Evolutionary conservation across 2,797 vertebrate genomes (phyloP), one percentile per base, ranked within the genome.

Genomic region (Hoplostethus atlanticus): DNA sequence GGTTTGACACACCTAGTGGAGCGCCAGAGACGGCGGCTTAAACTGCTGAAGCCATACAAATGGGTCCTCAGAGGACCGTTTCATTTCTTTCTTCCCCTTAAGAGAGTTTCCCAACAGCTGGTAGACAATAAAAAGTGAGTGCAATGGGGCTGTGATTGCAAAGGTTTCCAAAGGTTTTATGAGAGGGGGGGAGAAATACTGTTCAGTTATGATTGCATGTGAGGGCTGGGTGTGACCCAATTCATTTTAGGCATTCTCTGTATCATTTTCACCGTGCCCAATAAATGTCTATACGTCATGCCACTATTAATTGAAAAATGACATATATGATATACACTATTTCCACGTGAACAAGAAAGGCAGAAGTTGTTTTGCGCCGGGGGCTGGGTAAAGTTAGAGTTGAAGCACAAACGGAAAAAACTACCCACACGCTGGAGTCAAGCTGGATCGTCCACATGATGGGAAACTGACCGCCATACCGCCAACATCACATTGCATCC

Each of bases 101-200:
- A 77, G 79, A 88, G 73, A 89, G 69, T 89, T 92, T 85, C 83
- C 79, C 87, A 91, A 84, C 91, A 92, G 89, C 91, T 91, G 92
- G 81, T 76, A 79, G 82, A 90, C 80, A 80, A 89, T 91, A 90
- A 93, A 91, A 85, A 80, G 74, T 77, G 75, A 84, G 81, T 63
- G 80, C 80, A 72, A 50, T 76, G 75, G 65, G 51, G 72, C 81
- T 61, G 75, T 53, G 86, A 86, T 77, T 70, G 77, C 73, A 77
- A 76, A 76, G 77, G 64, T 73, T 85, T 86, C 81, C 83, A 87
- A 75, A 81, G 79, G 81, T 84, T 85, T 86, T 85, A 85, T 71
- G 57, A 72, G 52, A 48, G 73, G 12, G 34, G 44, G 70, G 25
- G 62, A 30, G 12, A 80, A 73, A 68, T 57, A 88, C 34, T 34